Base-by-base conservation (phyloP, 2,113 vertebrate genomes). In the Boulengerochromis microlepis region DNA sequence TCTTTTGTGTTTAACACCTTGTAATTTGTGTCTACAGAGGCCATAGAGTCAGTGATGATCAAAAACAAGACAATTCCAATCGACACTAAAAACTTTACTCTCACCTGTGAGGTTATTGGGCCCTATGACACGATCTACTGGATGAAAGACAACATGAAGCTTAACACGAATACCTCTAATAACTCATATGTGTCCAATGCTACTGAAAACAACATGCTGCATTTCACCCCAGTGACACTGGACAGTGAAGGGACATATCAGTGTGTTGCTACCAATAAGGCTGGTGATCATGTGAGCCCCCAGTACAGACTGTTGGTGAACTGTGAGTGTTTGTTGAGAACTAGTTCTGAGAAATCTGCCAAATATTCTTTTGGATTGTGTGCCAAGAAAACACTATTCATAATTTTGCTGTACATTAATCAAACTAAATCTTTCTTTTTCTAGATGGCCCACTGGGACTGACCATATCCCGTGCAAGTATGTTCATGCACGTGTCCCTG, bases 401-500 rank as follows among this genome's bases (percentile, higher is more conserved):
- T 53, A 9, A 59, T 26, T 26, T 38, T 12, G 10, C 10, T 40
- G 45, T 31, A 26, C 50, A 22, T 33, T 7, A 31, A 26, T 61
- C n/a, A 86, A 16, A 86, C 12, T 38, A 12, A 3, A 8, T 61
- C 3, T 54, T 7, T 69, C 9, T 92, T 10, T 85, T 83, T 93
- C 35, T 76, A 96, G 95, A 95, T 61, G 95, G 95, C n/a, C 95
- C 95, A 66, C 19, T 92, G 74, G 10, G 1, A 18, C n/a, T 95
- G 24, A n/a, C 0, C 2, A 94, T 96, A 64, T 18, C 10, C 3
- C 86, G 59, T 53, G 90, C 86, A 47, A 8, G 24, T 11, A 47
- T 29, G 24, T 18, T 29, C 24, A 6, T 7, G 57, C 2, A 6
- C 1, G 61, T 90, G 16, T 13, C 42, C 4, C 50, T 94, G 66